Percentiles rank a stretch among this genome's conserved stretches.
These are phyloP conservation scores for Deilephila elpenor DNA, from an alignment of 2,888 invertebrate genomes.

Conservation along the genomic window DNA sequence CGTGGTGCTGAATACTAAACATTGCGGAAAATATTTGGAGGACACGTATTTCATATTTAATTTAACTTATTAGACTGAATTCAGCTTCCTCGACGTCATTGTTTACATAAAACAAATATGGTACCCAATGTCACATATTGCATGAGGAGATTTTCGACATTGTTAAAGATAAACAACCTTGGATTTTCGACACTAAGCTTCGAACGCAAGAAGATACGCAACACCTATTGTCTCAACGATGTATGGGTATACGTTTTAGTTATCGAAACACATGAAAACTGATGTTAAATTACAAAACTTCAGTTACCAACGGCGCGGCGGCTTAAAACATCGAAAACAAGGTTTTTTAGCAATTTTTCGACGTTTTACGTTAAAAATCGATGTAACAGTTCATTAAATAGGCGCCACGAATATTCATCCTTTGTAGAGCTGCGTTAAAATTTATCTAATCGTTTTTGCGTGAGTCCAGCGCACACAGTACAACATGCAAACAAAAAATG, in stretches of 20 bases:
- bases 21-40: constrained; percentile 18
- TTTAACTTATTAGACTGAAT: constrained; percentile 19
- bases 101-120: constrained; percentile 23
- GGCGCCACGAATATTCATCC: not conserved
- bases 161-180: constrained; percentile 55
- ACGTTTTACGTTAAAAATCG: constrained; percentile 1
- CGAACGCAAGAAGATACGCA: constrained; percentile 28
- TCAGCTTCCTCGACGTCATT: constrained; percentile 23
- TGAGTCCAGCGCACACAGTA: not conserved
- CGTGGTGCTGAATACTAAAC: not conserved
- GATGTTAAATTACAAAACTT: constrained; percentile 10
- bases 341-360: not conserved
- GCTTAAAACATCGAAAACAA: not conserved
- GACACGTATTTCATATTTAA: constrained; percentile 27
- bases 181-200: constrained; percentile 59
- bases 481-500: not conserved
- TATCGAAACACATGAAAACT: constrained; percentile 5
- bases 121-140: constrained; percentile 2
- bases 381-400: constrained; percentile 1
- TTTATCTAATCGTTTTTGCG: not conserved
- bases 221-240: constrained; percentile 25
- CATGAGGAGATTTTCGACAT: constrained; percentile 44
- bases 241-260: constrained; percentile 2
- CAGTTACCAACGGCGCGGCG: not conserved
- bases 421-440: not conserved